Conservation (phyloP, 2,888 invertebrate genomes). For the Xylota sylvarum region DNA sequence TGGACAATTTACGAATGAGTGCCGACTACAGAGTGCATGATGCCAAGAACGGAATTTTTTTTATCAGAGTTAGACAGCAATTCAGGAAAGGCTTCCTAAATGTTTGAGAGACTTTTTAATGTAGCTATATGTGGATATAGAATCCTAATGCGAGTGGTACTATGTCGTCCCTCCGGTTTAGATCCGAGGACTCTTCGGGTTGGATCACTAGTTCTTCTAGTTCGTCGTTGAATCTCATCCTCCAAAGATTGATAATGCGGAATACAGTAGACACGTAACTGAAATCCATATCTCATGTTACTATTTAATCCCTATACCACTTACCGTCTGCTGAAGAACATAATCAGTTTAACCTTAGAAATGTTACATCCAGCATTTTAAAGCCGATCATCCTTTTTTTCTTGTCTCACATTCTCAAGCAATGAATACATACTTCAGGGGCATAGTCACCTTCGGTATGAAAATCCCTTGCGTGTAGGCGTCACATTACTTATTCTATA, state of each 20-base stretch:
- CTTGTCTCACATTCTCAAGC: constrained; percentile 33
- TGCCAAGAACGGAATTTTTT: background rate
- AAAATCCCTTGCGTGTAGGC: constrained; percentile 62
- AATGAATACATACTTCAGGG: constrained; percentile 16
- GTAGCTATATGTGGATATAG: no score
- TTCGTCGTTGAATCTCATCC: no score
- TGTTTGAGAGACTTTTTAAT: no score
- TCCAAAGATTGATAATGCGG: no score
- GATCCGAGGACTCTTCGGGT: no score
- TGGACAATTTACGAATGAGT: constrained; percentile 20
- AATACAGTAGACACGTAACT: no score
- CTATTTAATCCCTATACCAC: constrained; percentile 16
- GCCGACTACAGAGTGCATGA: constrained; percentile 17
- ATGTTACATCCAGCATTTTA: constrained; percentile 4
- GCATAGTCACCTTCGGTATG: background rate
- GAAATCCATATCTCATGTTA: background rate
- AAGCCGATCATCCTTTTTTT: constrained; percentile 14
- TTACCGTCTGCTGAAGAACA: background rate
- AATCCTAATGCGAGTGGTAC: no score
- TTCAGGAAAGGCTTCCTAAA: no score
- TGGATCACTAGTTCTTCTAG: no score
- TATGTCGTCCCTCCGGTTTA: no score
- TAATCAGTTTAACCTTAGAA: background rate
- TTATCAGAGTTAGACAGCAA: background rate
- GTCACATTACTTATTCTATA: constrained; percentile 59